These are phyloP conservation scores for Charina bottae DNA, from an alignment of 2,113 vertebrate species.

Conservation along the genomic window DNA sequence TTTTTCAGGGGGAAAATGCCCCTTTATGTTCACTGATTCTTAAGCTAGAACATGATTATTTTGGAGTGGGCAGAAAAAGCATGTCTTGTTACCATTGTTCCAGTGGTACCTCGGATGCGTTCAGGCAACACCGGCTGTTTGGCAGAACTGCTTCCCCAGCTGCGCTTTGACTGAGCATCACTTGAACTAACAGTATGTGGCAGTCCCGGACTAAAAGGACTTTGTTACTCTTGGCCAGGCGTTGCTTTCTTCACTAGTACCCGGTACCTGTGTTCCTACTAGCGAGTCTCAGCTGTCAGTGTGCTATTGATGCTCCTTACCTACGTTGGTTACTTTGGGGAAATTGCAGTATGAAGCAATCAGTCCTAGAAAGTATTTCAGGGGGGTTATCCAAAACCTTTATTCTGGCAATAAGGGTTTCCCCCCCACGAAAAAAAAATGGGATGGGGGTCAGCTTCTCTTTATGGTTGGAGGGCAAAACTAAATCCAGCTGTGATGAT, in stretches of 20 bases:
- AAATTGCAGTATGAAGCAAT: neutral
- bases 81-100: neutral
- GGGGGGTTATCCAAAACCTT: neutral
- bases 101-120: neutral
- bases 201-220: neutral
- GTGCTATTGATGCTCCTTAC: neutral
- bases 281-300: rapidly evolving
- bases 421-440: too few relatives aligned
- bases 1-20: neutral
- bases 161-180: neutral
- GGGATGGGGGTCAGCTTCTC: neutral
- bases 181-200: neutral
- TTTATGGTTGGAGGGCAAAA: neutral
- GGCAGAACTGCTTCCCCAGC: neutral
- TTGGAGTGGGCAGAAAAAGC: neutral
- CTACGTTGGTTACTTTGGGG: neutral
- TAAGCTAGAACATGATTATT: neutral
- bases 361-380: neutral
- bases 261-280: rapidly evolving
- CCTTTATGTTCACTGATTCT: neutral
- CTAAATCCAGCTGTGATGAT: neutral
- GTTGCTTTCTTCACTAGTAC: neutral
- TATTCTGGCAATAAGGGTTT: neutral
- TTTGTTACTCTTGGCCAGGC: neutral
- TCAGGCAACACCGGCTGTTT: neutral